Percentiles rank a stretch among this genome's conserved stretches.
These are phyloP conservation scores for Ladona fulva DNA, from an alignment of 1,140 invertebrate genomes.

Conservation along the genomic window DNA sequence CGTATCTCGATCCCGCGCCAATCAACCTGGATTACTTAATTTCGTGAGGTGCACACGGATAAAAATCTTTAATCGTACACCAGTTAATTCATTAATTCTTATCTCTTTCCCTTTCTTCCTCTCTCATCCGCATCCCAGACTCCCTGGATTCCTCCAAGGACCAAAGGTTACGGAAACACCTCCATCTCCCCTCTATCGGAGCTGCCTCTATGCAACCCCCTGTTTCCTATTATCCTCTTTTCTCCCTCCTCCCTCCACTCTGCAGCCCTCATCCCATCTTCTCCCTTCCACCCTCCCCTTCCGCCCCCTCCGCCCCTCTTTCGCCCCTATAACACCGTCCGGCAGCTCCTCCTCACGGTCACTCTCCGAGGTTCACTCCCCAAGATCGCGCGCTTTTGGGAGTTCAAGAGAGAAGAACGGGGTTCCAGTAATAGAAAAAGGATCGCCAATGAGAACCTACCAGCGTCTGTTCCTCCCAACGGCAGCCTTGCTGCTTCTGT, in stretches of 20 bases:
- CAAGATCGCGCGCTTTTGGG: background rate
- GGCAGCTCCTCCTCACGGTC: background rate
- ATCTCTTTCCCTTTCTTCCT: background rate
- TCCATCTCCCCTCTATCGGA: background rate
- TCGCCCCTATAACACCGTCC: background rate
- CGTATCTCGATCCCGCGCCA: no score
- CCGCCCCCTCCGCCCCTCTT: background rate
- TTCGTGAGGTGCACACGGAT: no score
- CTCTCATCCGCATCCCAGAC: background rate
- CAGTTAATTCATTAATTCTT: background rate
- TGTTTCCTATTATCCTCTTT: background rate
- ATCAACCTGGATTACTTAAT: no score
- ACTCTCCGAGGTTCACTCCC: background rate
- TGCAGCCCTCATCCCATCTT: background rate
- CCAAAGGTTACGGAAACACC: background rate
- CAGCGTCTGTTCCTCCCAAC: no score
- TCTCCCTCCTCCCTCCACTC: background rate
- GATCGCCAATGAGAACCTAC: no score
- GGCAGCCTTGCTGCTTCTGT: no score
- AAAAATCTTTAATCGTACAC: no score
- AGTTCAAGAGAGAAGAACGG: no score
- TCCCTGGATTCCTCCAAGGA: background rate
- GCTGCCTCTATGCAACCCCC: background rate
- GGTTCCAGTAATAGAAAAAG: no score
- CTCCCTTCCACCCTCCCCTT: background rate